Base-by-base conservation (phyloP, 2,888 invertebrate species). In the Amblyteles armatorius region DNA sequence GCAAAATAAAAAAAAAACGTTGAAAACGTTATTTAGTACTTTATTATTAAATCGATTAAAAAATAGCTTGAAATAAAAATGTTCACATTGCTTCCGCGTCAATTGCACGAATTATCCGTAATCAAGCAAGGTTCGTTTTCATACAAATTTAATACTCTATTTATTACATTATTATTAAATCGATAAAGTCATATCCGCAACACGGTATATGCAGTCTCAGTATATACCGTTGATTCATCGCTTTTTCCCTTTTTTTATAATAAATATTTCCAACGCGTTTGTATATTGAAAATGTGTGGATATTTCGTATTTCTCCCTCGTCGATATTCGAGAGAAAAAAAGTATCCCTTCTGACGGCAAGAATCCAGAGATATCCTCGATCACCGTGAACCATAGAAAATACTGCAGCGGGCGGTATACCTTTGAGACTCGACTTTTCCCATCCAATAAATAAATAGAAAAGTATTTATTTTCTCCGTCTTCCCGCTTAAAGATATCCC, bases 361-460 rank as follows among this genome's bases (percentile, higher is more conserved):
- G 26, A 57, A 26, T 57, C 57, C 11, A 11, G 26, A 13, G 11
- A 57, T 26, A 26, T 57, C 13, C 26, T 22, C 57, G 57, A 57
- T 57, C 57, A 26, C 26, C 26, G 26, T 13, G 4, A 11, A 57
- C 57, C 26, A 26, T 57, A 22, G 22, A 57, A 16, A 48, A 57
- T 57, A 26, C 57, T 11, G 26, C 57, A 26, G 57, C 11, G 57
- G 13, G 55, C 55, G 22, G 22, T 57, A 26, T 26, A 57, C 57
- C 57, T 57, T 57, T 57, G 57, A 57, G 57, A 57, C 26, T 57
- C 26, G 57, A 26, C 26, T 57, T 57, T 57, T 57, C 57, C 57
- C 57, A 57, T 57, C 57, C 57, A 26, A 57, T 57, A 57, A 57
- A 57, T 57, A 57, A 57, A 57, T 57, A 22, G 26, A 13, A 26